phyloP scores from a whole-genome alignment of 2,113 vertebrate species.

The Ursus arctos region DNA sequence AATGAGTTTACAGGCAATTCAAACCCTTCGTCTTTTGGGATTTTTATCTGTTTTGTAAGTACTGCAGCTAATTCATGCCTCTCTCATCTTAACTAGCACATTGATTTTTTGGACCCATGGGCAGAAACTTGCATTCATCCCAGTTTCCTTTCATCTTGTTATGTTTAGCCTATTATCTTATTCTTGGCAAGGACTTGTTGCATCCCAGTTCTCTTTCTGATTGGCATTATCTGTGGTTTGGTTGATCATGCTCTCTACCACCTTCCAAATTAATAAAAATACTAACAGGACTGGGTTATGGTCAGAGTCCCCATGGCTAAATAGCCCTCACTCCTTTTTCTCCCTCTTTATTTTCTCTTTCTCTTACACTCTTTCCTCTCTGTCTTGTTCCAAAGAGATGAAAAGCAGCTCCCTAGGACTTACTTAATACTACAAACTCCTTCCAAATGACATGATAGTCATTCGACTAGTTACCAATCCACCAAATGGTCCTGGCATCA shows the following conservation, averaged over 20 bases:
- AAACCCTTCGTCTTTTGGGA: constrained; percentile 29
- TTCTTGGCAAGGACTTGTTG: constrained; percentile 33
- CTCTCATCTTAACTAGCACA: constrained; percentile 69
- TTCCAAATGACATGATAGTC: background rate
- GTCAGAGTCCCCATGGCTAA: background rate
- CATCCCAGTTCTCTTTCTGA: background rate
- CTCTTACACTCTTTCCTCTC: background rate
- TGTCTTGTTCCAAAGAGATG: background rate
- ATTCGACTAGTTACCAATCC: background rate
- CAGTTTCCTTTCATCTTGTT: constrained; percentile 62
- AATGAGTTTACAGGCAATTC: constrained; percentile 53
- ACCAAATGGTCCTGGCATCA: background rate
- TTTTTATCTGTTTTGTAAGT: constrained; percentile 63
- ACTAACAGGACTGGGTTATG: background rate
- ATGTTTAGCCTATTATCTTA: constrained; percentile 35
- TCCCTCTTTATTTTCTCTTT: background rate
- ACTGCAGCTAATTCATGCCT: constrained; percentile 39
- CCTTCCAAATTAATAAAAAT: constrained; percentile 44
- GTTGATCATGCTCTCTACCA: background rate
- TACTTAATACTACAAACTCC: background rate
- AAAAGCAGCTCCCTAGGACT: background rate
- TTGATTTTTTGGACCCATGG: constrained; percentile 58
- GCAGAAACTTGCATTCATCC: constrained; percentile 53
- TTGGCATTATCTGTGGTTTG: background rate
- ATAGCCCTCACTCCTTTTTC: background rate